Percentiles rank a stretch among this genome's conserved stretches.
Conservation (phyloP, 1,140 invertebrate species). For the Drosophila melanogaster region DNA sequence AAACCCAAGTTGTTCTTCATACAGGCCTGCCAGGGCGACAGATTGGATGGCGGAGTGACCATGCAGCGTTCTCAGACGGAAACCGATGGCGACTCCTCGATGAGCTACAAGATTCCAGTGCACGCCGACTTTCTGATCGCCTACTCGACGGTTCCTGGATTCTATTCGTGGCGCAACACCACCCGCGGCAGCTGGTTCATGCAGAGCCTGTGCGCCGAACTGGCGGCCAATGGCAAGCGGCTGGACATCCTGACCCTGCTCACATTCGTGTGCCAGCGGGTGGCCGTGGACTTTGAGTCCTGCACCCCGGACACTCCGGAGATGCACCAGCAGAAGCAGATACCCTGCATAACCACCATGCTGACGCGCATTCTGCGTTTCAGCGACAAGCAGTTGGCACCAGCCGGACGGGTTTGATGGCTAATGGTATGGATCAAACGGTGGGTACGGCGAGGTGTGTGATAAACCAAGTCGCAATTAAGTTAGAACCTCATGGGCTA, state of each 20-base stretch:
- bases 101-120: conserved; percentile 92
- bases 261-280: conserved; percentile 94
- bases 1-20: conserved; percentile 97
- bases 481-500: conserved; percentile 8
- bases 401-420: conserved; percentile 60
- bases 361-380: conserved; percentile 93
- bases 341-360: conserved; percentile 97
- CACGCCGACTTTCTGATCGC: conserved; percentile 98
- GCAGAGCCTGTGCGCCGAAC: conserved; percentile 94
- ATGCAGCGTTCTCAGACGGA: conserved; percentile 86
- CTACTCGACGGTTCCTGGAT: conserved; percentile 96
- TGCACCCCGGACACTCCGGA: conserved; percentile 91
- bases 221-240: conserved; percentile 89
- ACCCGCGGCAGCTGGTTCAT: conserved; percentile 98
- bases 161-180: conserved; percentile 98
- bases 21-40: conserved; percentile 96
- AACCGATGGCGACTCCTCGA: conserved; percentile 89
- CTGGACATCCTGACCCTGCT: conserved; percentile 94
- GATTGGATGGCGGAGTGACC: conserved; percentile 90
- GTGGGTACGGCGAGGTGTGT: conserved; percentile 37
- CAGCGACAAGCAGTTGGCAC: conserved; percentile 84
- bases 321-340: conserved; percentile 98
- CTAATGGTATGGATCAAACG: conserved; percentile 25
- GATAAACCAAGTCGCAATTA: conserved; percentile 40
- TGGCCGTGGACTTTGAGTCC: conserved; percentile 95